A percentile compares a stretch with the other conserved stretches of the same genome.
Conservation (phyloP, 1,140 invertebrate species). For the Pectinophora gossypiella region DNA sequence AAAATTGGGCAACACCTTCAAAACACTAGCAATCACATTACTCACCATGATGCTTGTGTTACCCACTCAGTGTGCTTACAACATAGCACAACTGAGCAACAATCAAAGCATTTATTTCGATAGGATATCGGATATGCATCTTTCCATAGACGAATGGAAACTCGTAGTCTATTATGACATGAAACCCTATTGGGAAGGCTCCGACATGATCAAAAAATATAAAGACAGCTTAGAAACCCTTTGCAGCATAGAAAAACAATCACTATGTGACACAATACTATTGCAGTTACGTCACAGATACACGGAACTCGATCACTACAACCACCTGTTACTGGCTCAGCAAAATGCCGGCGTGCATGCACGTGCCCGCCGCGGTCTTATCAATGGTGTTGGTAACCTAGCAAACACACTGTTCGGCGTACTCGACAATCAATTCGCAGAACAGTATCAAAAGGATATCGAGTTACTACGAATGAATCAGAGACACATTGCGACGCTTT, state of each 20-base stretch:
- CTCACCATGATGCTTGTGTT: neutral
- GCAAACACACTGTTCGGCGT: slow-evolving; percentile 6
- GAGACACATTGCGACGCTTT: neutral
- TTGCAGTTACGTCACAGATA: slow-evolving; percentile 2
- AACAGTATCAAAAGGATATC: slow-evolving; percentile 7
- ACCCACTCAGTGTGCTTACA: neutral
- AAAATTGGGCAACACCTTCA: neutral
- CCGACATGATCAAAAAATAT: neutral
- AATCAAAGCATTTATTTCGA: slow-evolving; percentile 7
- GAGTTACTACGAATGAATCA: neutral
- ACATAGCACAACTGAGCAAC: neutral
- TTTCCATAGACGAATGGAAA: neutral
- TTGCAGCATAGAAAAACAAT: neutral
- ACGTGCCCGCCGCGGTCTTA: slow-evolving; percentile 1
- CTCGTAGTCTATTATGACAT: slow-evolving; percentile 5
- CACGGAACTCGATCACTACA: neutral
- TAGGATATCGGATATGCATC: neutral
- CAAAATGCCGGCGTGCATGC: neutral
- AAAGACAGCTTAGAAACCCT: neutral
- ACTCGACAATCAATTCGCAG: slow-evolving; percentile 5
- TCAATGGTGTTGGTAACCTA: slow-evolving; percentile 5
- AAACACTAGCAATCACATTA: neutral
- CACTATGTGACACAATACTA: neutral
- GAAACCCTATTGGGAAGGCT: neutral
- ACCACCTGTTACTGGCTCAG: slow-evolving; percentile 1